These are phyloP conservation scores for Rhinella marina DNA, from an alignment of 2,797 vertebrate genomes.

Conservation along the genomic window DNA sequence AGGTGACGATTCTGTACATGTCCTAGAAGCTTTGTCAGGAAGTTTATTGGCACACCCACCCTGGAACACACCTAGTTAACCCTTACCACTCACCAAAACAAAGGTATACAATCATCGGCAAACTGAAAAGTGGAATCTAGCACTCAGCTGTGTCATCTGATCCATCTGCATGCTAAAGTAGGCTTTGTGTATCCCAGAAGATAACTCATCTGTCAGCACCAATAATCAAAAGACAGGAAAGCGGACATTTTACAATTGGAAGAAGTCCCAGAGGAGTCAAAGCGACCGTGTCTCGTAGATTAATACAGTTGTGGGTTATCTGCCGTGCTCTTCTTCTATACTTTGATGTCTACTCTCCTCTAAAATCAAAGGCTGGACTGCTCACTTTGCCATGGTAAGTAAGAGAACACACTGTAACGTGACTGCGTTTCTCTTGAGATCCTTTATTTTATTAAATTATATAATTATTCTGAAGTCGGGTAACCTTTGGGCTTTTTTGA, in stretches of 20 bases:
- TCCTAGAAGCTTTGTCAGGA: constrained; percentile 52
- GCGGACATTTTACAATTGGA: not conserved
- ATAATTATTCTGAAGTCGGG: not conserved
- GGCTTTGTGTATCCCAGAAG: constrained; percentile 3
- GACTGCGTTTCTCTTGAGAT: not conserved
- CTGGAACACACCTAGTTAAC: constrained; percentile 72
- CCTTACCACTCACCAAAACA: constrained; percentile 65
- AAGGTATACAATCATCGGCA: constrained; percentile 24
- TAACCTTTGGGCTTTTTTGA: constrained; percentile 16
- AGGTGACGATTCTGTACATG: constrained; percentile 61
- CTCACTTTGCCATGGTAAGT: constrained; percentile 55
- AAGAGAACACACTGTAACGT: not conserved
- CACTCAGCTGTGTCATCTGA: constrained; percentile 49
- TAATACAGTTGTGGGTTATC: not conserved
- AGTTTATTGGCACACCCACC: constrained; percentile 68
- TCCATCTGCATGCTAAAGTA: constrained; percentile 42
- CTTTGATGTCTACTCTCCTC: constrained; percentile 37
- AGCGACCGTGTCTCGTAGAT: not conserved
- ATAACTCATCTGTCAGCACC: not conserved
- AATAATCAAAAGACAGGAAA: constrained; percentile 31
- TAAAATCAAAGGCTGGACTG: not conserved
- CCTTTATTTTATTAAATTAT: not conserved
- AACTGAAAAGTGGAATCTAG: constrained; percentile 27
- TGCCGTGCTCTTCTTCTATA: not conserved
- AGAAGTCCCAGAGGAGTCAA: constrained; percentile 15